Evolutionary conservation across 2,888 invertebrate species (phyloP).

Genomic region (Drosophila quasianomalipes): DNA sequence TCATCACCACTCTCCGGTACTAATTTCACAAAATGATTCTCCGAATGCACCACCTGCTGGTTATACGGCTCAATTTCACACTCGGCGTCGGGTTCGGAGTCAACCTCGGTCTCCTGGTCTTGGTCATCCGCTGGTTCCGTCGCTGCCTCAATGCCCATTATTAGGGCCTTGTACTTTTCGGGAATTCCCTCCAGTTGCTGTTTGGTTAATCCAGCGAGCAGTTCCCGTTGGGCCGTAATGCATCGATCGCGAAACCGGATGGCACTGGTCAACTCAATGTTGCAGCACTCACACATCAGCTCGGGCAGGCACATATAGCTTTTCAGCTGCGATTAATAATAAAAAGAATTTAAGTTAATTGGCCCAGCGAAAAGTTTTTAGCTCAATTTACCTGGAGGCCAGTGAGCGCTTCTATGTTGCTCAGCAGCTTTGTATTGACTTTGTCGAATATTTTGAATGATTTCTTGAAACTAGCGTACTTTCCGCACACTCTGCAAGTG

Average conservation of each 20-base stretch:
- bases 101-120: constrained; percentile 30
- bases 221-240: constrained; percentile 59
- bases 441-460: constrained; percentile 66
- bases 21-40: constrained; percentile 32
- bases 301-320: constrained; percentile 58
- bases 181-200: constrained; percentile 57
- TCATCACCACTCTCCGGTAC: constrained; percentile 30
- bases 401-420: constrained; percentile 62
- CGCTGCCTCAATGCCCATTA: constrained; percentile 47
- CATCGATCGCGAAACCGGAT: constrained; percentile 67
- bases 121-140: constrained; percentile 7
- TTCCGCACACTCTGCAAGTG: constrained; percentile 71
- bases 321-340: constrained; percentile 44
- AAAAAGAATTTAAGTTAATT: constrained; percentile 7
- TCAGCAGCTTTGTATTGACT: constrained; percentile 54
- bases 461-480: constrained; percentile 69
- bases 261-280: constrained; percentile 53
- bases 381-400: constrained; percentile 53
- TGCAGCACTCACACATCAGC: constrained; percentile 69
- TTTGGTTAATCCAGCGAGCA: constrained; percentile 51
- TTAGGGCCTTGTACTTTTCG: constrained; percentile 36
- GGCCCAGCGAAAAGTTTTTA: background rate
- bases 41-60: constrained; percentile 7
- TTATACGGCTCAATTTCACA: constrained; percentile 23
- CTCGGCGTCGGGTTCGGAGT: constrained; percentile 32